Evolutionary conservation across 2,888 invertebrate species (phyloP), one percentile per base, ranked within the genome.

Genomic region (Apocheima hispidaria): DNA sequence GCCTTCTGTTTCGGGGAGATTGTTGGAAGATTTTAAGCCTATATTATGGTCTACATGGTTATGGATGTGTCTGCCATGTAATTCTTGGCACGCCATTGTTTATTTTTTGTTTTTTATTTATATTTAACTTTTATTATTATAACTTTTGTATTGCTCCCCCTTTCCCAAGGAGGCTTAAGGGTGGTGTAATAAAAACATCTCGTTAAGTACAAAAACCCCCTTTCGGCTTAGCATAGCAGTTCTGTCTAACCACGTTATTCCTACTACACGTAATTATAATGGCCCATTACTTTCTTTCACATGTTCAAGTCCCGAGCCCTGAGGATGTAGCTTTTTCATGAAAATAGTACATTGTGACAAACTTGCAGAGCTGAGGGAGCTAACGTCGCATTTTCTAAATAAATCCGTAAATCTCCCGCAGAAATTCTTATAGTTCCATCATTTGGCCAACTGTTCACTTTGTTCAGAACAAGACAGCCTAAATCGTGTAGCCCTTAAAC

Each of bases 211-310:
- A 9, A 28, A 6, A 28, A 30, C 30, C 14, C n/a, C n/a, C 33
- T 36, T 36, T 16, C 16, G 36, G 36, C 10, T 20, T 38, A 44
- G 26, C 26, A 9, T 26, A 44, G 6, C n/a, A 2, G 2, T 26
- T 16, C 26, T 44, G 26, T 3, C 2, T 44, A 26, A 23, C 23
- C 43, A 10, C 2, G 1, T 12, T 21, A 14, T 16, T 20, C 20
- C 41, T 41, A 14, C 43, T 6, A 57, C 35, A 43, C 35, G 30
- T 18, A n/a, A n/a, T n/a, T n/a, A 36, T 18, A 44, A 36, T 44
- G 16, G 54, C n/a, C 51, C 43, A 44, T 40, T 58, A 46, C 23
- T 14, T 28, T 33, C 44, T 28, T 52, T 59, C 46, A 38, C 44
- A 48, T 23, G 46, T 40, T 33, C 28, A 30, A n/a, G n/a, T 18